Evolutionary conservation across 1,140 invertebrate species (phyloP).

Genomic region (Spodoptera frugiperda): DNA sequence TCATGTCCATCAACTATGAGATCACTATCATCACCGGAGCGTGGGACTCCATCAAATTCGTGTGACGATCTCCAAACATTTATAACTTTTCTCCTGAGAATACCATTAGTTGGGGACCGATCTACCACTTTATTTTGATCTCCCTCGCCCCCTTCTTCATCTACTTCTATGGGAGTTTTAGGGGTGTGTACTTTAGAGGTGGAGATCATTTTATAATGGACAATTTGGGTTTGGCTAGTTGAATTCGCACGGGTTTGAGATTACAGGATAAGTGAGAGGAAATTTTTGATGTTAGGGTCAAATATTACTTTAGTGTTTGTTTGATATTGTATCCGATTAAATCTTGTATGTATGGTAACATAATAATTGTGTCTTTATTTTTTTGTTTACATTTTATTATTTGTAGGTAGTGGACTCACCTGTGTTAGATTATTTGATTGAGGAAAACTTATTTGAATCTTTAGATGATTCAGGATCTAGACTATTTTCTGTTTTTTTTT

Average conservation of each 20-base stretch:
- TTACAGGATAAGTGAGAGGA: conserved; percentile 61
- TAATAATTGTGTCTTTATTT: background rate
- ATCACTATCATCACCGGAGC: conserved; percentile 49
- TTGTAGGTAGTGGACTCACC: no score
- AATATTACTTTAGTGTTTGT: conserved; percentile 28
- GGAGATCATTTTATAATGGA: conserved; percentile 48
- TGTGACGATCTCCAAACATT: conserved; percentile 71
- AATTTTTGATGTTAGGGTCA: conserved; percentile 39
- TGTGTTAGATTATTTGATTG: no score
- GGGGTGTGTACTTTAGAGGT: conserved; percentile 19
- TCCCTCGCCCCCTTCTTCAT: background rate
- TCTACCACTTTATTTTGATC: conserved; percentile 58
- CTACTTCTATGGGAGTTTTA: background rate
- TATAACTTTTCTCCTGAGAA: conserved; percentile 72
- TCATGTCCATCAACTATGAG: conserved; percentile 17
- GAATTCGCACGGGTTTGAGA: conserved; percentile 71
- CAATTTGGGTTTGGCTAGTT: conserved; percentile 22
- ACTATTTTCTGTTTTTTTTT: no score
- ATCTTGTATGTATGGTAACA: no score
- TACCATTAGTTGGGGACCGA: conserved; percentile 54
- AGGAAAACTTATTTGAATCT: no score
- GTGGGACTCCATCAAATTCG: conserved; percentile 69
- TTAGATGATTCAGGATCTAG: no score
- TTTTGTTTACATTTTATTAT: background rate
- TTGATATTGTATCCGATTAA: background rate